A percentile compares a stretch with the other conserved stretches of the same genome.
Evolutionary conservation across 2,113 vertebrate species (phyloP).

Genomic region (Pluvianellus socialis): DNA sequence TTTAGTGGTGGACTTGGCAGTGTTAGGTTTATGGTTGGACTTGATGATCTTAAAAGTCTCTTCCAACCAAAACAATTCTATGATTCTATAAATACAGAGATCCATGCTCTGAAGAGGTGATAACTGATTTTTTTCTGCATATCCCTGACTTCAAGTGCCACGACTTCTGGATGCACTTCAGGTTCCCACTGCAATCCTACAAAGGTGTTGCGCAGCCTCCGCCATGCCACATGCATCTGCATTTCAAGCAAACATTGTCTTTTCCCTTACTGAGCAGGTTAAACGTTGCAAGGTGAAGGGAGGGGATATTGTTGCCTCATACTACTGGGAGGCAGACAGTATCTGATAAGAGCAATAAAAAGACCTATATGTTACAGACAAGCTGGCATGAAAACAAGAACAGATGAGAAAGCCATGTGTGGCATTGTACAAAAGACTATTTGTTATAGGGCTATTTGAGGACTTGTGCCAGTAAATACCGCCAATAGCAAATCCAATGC

Average conservation of each 20-base stretch:
- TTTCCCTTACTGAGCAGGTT: neutral
- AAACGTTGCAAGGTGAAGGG: neutral
- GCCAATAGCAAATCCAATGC: neutral
- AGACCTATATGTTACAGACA: neutral
- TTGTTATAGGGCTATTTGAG: neutral
- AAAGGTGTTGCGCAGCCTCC: neutral
- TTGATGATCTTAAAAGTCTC: neutral
- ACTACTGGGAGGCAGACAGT: neutral
- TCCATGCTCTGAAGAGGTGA: neutral
- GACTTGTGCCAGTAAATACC: neutral
- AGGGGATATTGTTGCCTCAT: neutral
- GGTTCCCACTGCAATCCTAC: neutral
- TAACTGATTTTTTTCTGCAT: neutral
- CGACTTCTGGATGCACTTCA: neutral
- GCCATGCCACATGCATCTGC: accelerated
- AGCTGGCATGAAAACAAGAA: neutral
- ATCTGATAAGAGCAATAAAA: neutral
- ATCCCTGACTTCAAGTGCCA: neutral
- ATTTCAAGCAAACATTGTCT: neutral
- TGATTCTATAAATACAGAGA: neutral
- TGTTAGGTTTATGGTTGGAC: neutral
- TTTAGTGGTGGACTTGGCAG: neutral
- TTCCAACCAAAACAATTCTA: neutral
- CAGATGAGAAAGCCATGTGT: neutral
- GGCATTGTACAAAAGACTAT: neutral